A percentile compares a stretch with the other conserved stretches of the same genome.
Evolutionary conservation across 2,888 invertebrate genomes (phyloP).

Genomic region (Hypsopygia costalis): DNA sequence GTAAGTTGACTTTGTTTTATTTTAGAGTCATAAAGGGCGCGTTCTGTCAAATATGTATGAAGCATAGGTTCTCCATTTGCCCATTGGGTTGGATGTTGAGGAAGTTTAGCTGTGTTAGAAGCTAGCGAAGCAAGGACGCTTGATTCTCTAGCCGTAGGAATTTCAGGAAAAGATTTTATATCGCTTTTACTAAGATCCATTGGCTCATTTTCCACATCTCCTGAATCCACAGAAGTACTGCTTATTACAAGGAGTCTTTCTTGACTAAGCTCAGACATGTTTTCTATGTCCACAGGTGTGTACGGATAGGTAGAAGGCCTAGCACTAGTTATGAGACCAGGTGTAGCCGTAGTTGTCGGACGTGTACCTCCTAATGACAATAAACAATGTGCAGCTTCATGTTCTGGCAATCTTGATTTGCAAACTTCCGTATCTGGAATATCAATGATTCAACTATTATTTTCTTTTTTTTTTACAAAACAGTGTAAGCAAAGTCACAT

Average conservation of each 20-base stretch:
- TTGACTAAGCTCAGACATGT: constrained; percentile 40
- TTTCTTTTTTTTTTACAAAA: no score
- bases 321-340: constrained; percentile 80
- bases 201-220: constrained; percentile 75
- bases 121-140: constrained; percentile 82
- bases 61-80: constrained; percentile 83
- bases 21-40: constrained; percentile 85
- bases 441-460: constrained; percentile 1
- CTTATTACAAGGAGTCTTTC: constrained; percentile 43
- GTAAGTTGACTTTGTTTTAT: constrained; percentile 84
- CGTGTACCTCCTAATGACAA: constrained; percentile 85
- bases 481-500: no score
- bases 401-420: constrained; percentile 87
- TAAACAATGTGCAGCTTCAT: constrained; percentile 92
- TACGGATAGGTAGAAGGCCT: constrained; percentile 87
- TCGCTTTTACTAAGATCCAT: constrained; percentile 74
- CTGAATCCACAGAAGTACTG: constrained; percentile 45
- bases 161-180: constrained; percentile 64
- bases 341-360: constrained; percentile 69
- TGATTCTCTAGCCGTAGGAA: constrained; percentile 82
- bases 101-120: constrained; percentile 82
- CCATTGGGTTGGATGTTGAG: constrained; percentile 79
- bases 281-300: constrained; percentile 58
- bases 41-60: constrained; percentile 86
- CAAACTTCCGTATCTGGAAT: constrained; percentile 83